phyloP scores from a whole-genome alignment of 2,888 invertebrate genomes.

The Zhengitettix transpicula region DNA sequence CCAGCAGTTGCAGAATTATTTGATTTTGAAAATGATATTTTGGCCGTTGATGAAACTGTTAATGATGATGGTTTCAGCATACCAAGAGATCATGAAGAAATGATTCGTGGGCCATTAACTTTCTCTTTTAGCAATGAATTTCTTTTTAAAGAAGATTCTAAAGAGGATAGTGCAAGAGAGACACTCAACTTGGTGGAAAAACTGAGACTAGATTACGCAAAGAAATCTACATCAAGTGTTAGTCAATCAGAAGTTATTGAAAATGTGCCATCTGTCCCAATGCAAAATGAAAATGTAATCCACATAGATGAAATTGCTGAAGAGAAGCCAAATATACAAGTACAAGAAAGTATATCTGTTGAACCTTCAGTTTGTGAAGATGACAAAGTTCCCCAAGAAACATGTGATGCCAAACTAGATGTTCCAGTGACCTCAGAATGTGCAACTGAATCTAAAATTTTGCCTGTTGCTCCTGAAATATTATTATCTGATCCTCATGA shows the following conservation, averaged over 20 bases:
- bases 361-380: not conserved
- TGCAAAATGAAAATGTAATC: conserved; percentile 11
- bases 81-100: conserved; percentile 41
- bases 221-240: conserved; percentile 41
- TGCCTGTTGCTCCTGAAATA: not conserved
- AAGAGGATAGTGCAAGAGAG: conserved; percentile 68
- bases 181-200: conserved; percentile 74
- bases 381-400: not conserved
- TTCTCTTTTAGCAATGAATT: conserved; percentile 49
- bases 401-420: not conserved
- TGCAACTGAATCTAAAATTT: conserved; percentile 1
- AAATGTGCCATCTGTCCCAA: conserved; percentile 7
- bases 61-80: conserved; percentile 46
- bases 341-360: conserved; percentile 3
- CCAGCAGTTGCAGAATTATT: conserved; percentile 39
- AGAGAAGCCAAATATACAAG: conserved; percentile 11
- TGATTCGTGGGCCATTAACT: conserved; percentile 29
- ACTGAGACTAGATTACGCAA: conserved; percentile 51
- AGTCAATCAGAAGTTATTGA: conserved; percentile 27
- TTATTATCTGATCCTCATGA: not conserved
- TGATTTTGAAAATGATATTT: conserved; percentile 41
- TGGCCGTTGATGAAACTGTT: conserved; percentile 40
- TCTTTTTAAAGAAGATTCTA: conserved; percentile 58
- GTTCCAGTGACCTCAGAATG: not conserved
- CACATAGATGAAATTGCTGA: conserved; percentile 4